These are phyloP conservation scores for Microplitis demolitor DNA, from an alignment of 1,140 invertebrate species.

Conservation along the genomic window DNA sequence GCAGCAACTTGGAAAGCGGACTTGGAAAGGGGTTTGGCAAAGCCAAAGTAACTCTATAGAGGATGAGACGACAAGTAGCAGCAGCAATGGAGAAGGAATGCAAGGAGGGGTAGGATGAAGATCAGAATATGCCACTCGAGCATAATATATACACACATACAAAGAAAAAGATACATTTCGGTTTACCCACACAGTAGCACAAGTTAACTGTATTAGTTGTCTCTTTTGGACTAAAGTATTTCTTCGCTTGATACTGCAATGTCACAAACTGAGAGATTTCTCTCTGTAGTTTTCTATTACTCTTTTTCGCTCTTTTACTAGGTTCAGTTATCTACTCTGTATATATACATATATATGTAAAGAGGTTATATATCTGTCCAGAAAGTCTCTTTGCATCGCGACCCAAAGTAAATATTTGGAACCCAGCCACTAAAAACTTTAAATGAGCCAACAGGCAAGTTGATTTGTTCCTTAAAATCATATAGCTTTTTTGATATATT, in stretches of 20 bases:
- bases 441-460: slow-evolving; percentile 54
- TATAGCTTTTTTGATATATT: not conserved
- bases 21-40: slow-evolving; percentile 9
- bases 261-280: not conserved
- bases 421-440: slow-evolving; percentile 60
- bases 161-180: not conserved
- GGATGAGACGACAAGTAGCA: slow-evolving; percentile 19
- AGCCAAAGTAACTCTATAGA: not conserved
- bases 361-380: slow-evolving; percentile 43
- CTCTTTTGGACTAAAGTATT: not conserved
- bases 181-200: not conserved
- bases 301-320: not conserved
- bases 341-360: slow-evolving; percentile 12
- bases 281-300: not conserved
- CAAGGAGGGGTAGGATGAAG: not conserved
- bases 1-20: slow-evolving; percentile 35
- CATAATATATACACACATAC: not conserved
- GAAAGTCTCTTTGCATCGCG: slow-evolving; percentile 35
- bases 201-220: not conserved
- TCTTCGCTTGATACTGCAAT: not conserved
- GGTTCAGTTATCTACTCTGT: not conserved
- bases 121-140: slow-evolving; percentile 15
- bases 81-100: slow-evolving; percentile 7
- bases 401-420: slow-evolving; percentile 60
- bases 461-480: slow-evolving; percentile 59